Evolutionary conservation across 2,797 vertebrate species (phyloP).

Genomic region (Rhadinocentrus ornatus): DNA sequence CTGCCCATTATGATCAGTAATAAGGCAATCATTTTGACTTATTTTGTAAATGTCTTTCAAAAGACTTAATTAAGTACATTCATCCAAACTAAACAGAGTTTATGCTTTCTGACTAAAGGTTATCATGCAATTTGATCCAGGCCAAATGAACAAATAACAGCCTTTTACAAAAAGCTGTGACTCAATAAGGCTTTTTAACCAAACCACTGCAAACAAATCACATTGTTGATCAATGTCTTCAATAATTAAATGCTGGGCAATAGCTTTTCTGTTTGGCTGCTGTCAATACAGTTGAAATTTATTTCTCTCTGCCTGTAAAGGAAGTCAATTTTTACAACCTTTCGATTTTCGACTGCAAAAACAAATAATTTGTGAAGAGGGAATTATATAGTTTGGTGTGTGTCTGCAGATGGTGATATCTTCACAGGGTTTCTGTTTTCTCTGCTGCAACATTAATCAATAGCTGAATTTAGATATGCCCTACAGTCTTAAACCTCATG

Average conservation of each 20-base stretch:
- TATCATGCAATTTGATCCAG: constrained; percentile 57
- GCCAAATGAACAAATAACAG: constrained; percentile 77
- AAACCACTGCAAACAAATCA: constrained; percentile 83
- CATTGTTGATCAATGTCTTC: constrained; percentile 86
- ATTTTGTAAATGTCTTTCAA: constrained; percentile 30
- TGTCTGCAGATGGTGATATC: constrained; percentile 64
- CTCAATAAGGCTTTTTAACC: constrained; percentile 83
- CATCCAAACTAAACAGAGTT: constrained; percentile 37
- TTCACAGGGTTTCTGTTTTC: constrained; percentile 61
- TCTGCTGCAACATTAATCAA: constrained; percentile 69
- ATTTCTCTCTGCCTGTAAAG: constrained; percentile 84
- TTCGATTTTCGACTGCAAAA: constrained; percentile 88
- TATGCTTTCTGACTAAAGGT: constrained; percentile 32
- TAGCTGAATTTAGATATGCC: constrained; percentile 76
- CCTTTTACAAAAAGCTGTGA: constrained; percentile 65
- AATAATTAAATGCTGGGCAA: constrained; percentile 90
- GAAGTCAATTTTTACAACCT: constrained; percentile 89
- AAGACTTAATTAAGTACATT: constrained; percentile 38
- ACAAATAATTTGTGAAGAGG: constrained; percentile 83
- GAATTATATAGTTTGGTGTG: constrained; percentile 73
- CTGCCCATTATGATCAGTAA: constrained; percentile 12
- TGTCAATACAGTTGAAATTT: constrained; percentile 84
- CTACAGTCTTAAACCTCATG: constrained; percentile 54
- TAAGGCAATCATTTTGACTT: constrained; percentile 16
- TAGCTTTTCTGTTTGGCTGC: constrained; percentile 84